Evolutionary conservation across 2,113 vertebrate species (phyloP).

Genomic region (Herpailurus yagouaroundi): DNA sequence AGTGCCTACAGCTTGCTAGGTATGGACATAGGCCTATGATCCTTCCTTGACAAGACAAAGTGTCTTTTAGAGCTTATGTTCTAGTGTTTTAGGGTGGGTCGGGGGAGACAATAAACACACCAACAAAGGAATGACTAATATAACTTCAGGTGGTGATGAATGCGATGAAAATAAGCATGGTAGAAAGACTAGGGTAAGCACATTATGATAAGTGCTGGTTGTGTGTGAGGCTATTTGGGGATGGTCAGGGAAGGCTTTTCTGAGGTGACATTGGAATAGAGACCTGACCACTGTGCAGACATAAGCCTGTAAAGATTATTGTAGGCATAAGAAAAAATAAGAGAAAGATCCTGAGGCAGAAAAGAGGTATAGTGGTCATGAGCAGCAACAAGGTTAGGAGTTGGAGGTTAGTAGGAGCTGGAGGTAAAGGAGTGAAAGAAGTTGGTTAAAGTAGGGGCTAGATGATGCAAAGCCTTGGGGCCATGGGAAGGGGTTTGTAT

Average conservation of each 20-base stretch:
- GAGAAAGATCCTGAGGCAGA: not conserved
- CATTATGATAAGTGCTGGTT: not conserved
- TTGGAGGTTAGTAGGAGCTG: not conserved
- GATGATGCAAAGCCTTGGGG: not conserved
- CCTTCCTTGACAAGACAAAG: not conserved
- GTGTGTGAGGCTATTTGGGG: not conserved
- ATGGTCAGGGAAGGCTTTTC: not conserved
- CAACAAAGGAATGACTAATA: not conserved
- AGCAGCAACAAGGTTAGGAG: not conserved
- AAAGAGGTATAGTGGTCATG: not conserved
- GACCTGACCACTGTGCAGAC: not conserved
- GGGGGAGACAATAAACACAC: not conserved
- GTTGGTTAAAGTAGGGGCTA: not conserved
- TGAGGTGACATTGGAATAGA: not conserved
- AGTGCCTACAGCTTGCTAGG: not conserved
- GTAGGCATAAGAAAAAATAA: not conserved
- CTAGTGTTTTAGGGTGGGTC: not conserved
- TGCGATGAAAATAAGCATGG: not conserved
- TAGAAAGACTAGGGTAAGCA: not conserved
- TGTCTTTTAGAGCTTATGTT: not conserved
- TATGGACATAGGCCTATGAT: not conserved
- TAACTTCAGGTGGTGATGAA: not conserved
- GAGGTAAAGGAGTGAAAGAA: not conserved
- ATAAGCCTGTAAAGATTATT: not conserved
- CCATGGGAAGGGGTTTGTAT: not conserved